Percentiles rank a stretch among this genome's conserved stretches.
phyloP scores from a whole-genome alignment of 2,888 invertebrate genomes.

The Caenorhabditis becei region DNA sequence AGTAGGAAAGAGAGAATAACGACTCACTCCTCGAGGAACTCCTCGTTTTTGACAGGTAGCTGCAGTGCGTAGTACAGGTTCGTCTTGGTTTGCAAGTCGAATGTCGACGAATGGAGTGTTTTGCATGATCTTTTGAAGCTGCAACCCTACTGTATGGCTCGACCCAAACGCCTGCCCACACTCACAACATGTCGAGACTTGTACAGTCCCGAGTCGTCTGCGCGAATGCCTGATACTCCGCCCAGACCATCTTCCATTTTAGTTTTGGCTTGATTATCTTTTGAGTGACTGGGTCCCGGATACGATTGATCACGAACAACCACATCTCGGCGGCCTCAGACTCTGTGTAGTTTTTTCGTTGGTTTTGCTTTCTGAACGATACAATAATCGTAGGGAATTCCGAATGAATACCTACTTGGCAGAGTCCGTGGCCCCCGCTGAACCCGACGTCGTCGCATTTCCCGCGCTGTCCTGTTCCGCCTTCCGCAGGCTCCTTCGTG shows the following conservation, averaged over 20 bases:
- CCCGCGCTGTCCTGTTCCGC: too few species aligned
- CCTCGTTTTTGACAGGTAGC: not conserved
- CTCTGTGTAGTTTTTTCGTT: not conserved
- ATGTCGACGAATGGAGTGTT: not conserved
- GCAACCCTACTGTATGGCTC: not conserved
- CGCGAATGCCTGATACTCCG: not conserved
- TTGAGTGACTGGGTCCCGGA: not conserved
- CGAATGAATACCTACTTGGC: not conserved
- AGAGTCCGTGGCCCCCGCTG: too few species aligned
- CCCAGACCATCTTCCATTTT: not conserved
- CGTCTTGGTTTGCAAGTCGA: constrained; percentile 8
- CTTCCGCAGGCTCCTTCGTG: not conserved
- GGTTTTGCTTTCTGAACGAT: not conserved
- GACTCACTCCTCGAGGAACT: not conserved
- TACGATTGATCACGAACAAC: not conserved
- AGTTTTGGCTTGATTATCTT: not conserved
- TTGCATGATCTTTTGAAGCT: not conserved
- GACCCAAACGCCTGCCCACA: too few species aligned
- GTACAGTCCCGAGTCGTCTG: not conserved
- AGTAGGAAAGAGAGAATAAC: not conserved
- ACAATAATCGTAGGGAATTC: too few species aligned
- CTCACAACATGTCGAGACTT: not conserved
- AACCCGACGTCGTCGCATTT: too few species aligned
- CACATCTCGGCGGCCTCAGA: not conserved
- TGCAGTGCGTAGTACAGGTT: constrained; percentile 1